Base-by-base conservation (phyloP, 2,888 invertebrate species). In the Acronicta alni region DNA sequence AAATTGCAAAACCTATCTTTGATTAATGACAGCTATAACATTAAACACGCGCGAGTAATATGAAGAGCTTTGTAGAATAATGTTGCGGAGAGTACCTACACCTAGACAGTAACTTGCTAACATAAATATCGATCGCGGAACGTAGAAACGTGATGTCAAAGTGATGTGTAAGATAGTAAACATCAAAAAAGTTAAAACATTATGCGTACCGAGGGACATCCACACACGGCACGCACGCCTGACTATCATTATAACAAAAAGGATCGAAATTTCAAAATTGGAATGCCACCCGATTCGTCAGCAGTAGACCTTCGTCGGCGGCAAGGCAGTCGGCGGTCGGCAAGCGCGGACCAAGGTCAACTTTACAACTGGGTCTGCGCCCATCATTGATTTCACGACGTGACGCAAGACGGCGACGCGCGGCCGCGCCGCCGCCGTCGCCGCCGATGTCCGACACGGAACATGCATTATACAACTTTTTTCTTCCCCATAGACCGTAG, bases 311-410 rank as follows among this genome's bases (percentile, higher is more conserved):
- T 79, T 79, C 81, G 57, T 59, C 61, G 43, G 57, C 71, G 72
- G 55, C 65, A 70, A 68, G 61, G 51, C 62, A 60, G 63, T 52
- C 66, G 62, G 64, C 76, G 59, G 73, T 66, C 76, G 73, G 49
- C 73, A 76, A 70, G 79, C 62, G 66, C 79, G 76, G 71, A 78
- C 82, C 92, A 92, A 92, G 92, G 92, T 92, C 92, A 91, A 86
- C 82, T 89, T 90, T 92, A 92, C 92, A 89, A 92, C 91, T 87
- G 84, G 81, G 83, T 82, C 82, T 78, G 75, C 82, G 77, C 81
- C 86, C 89, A 88, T 89, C 90, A 91, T 91, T 91, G 91, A 91
- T 91, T 91, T 90, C 90, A 88, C 90, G 84, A 80, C 77, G 83
- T 87, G 90, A 89, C 89, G 90, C 88, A 89, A 90, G 80, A 67